These are phyloP conservation scores for Amphipoea lucens DNA, from an alignment of 2,888 invertebrate species.

Conservation along the genomic window DNA sequence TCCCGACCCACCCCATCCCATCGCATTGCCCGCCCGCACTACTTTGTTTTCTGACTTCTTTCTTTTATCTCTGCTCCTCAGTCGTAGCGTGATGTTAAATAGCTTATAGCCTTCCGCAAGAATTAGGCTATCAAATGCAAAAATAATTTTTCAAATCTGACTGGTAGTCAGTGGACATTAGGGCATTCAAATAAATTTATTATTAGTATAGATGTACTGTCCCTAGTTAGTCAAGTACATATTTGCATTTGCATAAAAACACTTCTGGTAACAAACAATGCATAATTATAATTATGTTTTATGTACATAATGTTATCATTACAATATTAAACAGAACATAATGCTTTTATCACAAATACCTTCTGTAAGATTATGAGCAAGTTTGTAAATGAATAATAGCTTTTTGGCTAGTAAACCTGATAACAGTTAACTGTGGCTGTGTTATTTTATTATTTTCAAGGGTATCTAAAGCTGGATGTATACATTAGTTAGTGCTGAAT, in stretches of 20 bases:
- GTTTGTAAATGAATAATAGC: neutral
- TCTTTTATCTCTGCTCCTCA: neutral
- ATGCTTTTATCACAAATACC: conserved; percentile 16
- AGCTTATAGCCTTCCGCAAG: neutral
- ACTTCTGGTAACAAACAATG: neutral
- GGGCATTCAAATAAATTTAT: neutral
- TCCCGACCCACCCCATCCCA: neutral
- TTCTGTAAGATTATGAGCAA: neutral
- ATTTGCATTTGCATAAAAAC: neutral
- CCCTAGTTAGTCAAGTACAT: neutral
- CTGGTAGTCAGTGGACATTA: neutral
- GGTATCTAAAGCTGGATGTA: neutral
- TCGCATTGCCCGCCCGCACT: too few species aligned
- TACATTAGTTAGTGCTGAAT: neutral
- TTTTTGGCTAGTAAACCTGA: neutral
- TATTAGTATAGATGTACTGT: neutral
- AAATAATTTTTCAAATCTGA: neutral
- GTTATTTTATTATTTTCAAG: neutral
- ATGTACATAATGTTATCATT: conserved; percentile 18
- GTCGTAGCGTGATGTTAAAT: neutral
- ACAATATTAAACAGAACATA: conserved; percentile 21
- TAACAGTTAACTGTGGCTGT: neutral
- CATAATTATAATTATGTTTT: neutral
- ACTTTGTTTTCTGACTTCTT: neutral
- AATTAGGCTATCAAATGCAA: neutral